phyloP scores from a whole-genome alignment of 2,797 vertebrate genomes.

The Sebastes vulpes region DNA sequence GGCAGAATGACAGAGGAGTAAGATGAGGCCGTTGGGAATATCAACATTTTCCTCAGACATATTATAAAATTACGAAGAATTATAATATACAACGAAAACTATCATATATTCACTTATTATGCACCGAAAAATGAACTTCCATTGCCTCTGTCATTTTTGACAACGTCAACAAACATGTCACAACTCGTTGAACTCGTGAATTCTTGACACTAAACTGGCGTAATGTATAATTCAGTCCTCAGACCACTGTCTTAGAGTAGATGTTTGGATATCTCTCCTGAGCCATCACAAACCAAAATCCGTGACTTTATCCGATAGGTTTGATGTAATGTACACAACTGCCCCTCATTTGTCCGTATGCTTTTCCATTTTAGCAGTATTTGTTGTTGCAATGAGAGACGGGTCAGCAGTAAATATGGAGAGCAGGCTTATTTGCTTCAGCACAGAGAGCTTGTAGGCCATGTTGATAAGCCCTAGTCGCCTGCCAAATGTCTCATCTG shows the following conservation, averaged over 20 bases:
- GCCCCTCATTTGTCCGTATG: not conserved
- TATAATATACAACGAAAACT: too few species aligned
- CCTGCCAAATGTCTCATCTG: slow-evolving; percentile 73
- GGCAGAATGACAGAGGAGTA: too few species aligned
- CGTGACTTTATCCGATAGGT: not conserved
- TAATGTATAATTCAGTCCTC: not conserved
- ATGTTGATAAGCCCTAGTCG: slow-evolving; percentile 55
- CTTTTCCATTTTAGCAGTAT: slow-evolving; percentile 15
- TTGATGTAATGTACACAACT: not conserved
- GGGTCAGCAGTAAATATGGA: slow-evolving; percentile 62
- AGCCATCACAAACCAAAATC: not conserved
- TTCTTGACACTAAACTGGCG: not conserved
- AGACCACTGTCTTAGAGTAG: not conserved
- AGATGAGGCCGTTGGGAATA: too few species aligned
- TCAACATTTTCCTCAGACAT: too few species aligned
- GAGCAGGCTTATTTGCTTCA: slow-evolving; percentile 50
- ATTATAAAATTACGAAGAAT: too few species aligned
- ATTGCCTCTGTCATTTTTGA: too few species aligned
- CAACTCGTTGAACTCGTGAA: too few species aligned
- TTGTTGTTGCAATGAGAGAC: slow-evolving; percentile 43
- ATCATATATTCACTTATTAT: too few species aligned
- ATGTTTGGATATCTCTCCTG: not conserved
- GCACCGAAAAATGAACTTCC: too few species aligned
- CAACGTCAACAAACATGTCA: too few species aligned
- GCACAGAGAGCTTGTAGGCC: slow-evolving; percentile 51